Base-by-base conservation (phyloP, 1,140 invertebrate genomes). In the Magallana ariakensis region DNA sequence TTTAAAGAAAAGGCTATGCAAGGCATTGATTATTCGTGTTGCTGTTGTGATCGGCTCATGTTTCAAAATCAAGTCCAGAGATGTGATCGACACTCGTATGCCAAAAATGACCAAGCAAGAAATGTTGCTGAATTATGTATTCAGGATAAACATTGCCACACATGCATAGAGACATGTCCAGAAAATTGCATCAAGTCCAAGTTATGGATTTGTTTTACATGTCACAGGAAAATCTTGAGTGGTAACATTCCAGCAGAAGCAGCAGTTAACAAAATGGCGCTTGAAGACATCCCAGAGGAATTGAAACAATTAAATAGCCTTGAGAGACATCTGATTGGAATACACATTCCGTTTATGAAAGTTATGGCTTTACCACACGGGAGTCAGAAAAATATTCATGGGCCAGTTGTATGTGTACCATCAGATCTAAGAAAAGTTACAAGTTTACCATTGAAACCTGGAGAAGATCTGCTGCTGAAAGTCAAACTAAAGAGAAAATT, bases 401-500 rank as follows among this genome's bases (percentile, higher is more conserved):
- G 84, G 1, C 84, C 84, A 70, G 60, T 85, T 66, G 62, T 85
- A 75, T 46, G 84, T 85, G 85, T 86, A 10, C 85, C 85, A 19
- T 55, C 85, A 15, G 75, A 86, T 22, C 22, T 86, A 26, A 86
- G 58, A 16, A 60, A 58, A 84, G 58, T 33, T 53, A 53, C 83
- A 66, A 84, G 57, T 53, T 82, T 85, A 82, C 84, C 84, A 85
- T 62, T 75, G 22, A 56, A 22, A 53, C 80, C 82, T 70, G 62
- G 80, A 33, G 80, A 88, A 58, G 33, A 82, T 82, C 58, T 55
- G 4, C 33, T 83, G 55, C 9, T 88, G 26, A 16, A 15, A 70
- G 87, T 88, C 6, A 88, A 88, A 46, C 33, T 88, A 16, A 88
- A 88, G 33, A 85, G 87, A 83, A 88, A 88, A 53, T 46, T 88